Evolutionary conservation across 2,888 invertebrate species (phyloP), one percentile per base, ranked within the genome.

Genomic region (Capitulum mitella): DNA sequence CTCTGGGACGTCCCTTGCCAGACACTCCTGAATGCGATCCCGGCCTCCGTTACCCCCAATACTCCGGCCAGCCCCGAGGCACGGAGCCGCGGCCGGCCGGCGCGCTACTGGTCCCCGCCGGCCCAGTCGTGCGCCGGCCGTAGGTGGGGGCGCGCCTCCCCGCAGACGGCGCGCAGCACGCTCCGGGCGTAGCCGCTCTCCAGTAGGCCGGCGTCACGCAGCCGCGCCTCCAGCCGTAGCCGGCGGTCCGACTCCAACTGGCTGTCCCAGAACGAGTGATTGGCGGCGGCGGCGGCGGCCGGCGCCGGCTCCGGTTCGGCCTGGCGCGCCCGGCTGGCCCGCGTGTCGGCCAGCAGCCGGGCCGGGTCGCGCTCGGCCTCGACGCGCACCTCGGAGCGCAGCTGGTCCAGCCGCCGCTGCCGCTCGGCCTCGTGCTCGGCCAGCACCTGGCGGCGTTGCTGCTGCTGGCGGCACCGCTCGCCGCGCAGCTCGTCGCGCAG

Each of bases 151-250:
- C 82, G 82, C 14, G 80, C 77, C 48, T 81, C 79, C 0, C 82
- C 82, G 77, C 81, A 79, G 82, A 83, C 82, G 0, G 83, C 82
- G 19, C 79, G 58, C 5, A 83, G 79, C 40, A 83, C 81, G 77
- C 82, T 81, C 34, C 82, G 80, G 16, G 83, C 83, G 78, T 83
- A 83, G 22, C 80, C 75, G 74, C 80, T 82, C 26, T 80, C 81
- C 70, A 83, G 80, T 1, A 83, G 80, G 16, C 83, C 83, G 5
- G 82, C 83, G 37, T 82, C 83, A 54, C 82, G 80, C 77, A 83
- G 76, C 43, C 82, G 82, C 0, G 80, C 54, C 75, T 83, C 83
- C 54, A 83, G 46, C 16, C 82, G 78, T 51, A 82, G 79, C 32
- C 83, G 75, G n/a, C 82, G 78, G 61, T 83, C 83, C 46, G 79